Base-by-base conservation (phyloP, 2,888 invertebrate species). In the Nephrotoma guestfalica region DNA sequence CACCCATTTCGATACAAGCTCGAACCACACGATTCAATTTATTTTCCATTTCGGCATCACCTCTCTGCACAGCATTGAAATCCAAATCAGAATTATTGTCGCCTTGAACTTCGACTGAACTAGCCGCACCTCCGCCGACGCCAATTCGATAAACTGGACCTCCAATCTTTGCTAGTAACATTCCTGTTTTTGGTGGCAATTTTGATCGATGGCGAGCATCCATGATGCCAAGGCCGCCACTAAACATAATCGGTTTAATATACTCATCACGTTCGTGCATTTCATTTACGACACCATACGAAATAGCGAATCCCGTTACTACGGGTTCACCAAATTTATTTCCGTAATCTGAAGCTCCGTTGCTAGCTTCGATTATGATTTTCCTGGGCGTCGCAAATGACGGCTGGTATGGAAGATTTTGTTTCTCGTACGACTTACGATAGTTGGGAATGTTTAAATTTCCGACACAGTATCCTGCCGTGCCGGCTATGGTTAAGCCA, bases 251-350 rank as follows among this genome's bases (percentile, higher is more conserved):
- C 0, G 99, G 99, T 90, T 99, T 99, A 11, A 99, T 96, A 93
- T 97, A 99, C 91, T 99, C 99, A 87, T 96, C 94, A 87, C 98
- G 93, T 88, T 94, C 93, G 15, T 94, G 93, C 42, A 92, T 92
- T 0, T 93, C 92, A 89, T 96, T 94, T 40, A 93, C 92, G 90
- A 96, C 92, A 0, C 99, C 99, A 90, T 97, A 99, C 0, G 98
- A 96, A 86, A 98, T 94, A 0, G 96, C 96, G 91, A 99, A 99
- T 6, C 99, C 99, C 89, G 93, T 92, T 88, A 99, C 94, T 0
- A 99, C 94, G 0, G 99, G 99, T 91, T 99, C 99, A 0, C 99
- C 99, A 92, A 99, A 99, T 92, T 99, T 99, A 91, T 99, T 99
- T 6, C 99, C 99, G 91, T 99, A 99, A 91, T 99, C 99, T 0